Evolutionary conservation across 92 coral and sea anemone genomes (phyloP).

Genomic region (Zoanthus gigantus): DNA sequence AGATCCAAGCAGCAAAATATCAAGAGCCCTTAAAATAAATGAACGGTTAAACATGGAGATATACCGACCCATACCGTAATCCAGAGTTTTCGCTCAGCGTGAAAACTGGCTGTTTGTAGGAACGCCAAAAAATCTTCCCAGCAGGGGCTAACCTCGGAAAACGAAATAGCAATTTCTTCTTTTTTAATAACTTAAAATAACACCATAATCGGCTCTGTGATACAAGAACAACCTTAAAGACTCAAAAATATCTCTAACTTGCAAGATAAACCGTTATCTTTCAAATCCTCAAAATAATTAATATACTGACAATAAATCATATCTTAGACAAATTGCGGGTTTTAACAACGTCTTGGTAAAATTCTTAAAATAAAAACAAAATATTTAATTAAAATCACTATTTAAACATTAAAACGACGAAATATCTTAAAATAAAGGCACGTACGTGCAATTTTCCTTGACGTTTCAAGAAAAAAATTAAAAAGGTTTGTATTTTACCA

Average conservation of each 20-base stretch:
- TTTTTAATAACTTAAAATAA: not conserved
- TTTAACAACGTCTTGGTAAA: not conserved
- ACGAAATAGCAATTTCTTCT: constrained; percentile 1
- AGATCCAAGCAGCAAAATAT: not conserved
- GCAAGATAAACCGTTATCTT: not conserved
- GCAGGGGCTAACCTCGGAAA: constrained; percentile 28
- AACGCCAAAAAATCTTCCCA: not conserved
- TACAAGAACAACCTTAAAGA: not conserved
- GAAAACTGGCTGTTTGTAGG: constrained; percentile 5
- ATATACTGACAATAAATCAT: not conserved
- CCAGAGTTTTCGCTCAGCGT: constrained; percentile 28
- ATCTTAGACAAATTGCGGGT: not conserved
- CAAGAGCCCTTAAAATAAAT: not conserved
- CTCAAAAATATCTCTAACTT: not conserved
- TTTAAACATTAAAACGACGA: not conserved
- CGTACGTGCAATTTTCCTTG: not conserved
- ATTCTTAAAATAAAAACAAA: not conserved
- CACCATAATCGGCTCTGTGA: not conserved
- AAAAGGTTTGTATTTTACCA: not conserved
- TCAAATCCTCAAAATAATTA: not conserved
- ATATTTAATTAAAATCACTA: not conserved
- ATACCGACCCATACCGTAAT: not conserved
- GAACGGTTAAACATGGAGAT: not conserved
- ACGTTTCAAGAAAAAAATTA: not conserved
- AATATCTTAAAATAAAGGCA: not conserved